Percentiles rank a stretch among this genome's conserved stretches.
phyloP scores from a whole-genome alignment of 2,888 invertebrate genomes.

The Nesidiocoris tenuis region DNA sequence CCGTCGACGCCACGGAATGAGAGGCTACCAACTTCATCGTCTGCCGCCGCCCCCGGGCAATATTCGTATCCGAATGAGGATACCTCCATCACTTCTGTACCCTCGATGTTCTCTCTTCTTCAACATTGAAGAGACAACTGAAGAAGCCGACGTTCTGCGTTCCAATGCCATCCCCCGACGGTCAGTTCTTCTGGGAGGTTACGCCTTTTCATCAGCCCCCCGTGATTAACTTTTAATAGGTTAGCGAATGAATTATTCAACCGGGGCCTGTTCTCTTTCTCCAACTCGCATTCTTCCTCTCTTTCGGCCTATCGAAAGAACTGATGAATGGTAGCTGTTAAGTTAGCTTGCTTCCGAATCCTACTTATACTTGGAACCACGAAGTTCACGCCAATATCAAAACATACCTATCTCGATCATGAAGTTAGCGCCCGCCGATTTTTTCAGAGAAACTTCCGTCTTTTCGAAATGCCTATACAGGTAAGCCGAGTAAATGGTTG shows the following conservation, averaged over 20 bases:
- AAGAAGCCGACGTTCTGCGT: background rate
- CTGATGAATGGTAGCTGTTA: constrained; percentile 22
- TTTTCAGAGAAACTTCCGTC: too few relatives aligned
- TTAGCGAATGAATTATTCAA: constrained; percentile 36
- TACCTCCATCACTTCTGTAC: too few relatives aligned
- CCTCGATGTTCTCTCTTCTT: too few relatives aligned
- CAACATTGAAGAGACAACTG: background rate
- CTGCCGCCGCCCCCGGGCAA: background rate
- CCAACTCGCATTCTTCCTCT: background rate
- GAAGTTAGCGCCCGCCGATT: too few relatives aligned
- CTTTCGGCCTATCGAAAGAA: background rate
- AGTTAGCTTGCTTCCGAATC: background rate
- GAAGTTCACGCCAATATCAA: background rate
- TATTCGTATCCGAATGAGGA: background rate
- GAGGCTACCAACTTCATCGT: background rate
- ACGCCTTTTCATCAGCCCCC: constrained; percentile 37
- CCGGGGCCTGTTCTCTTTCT: background rate
- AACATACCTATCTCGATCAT: too few relatives aligned
- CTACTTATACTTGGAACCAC: background rate
- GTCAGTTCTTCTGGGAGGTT: background rate
- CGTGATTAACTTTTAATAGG: constrained; percentile 40
- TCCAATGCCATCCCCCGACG: background rate
- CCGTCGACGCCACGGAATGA: background rate
- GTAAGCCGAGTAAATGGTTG: too few relatives aligned
- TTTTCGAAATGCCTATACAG: too few relatives aligned